Evolutionary conservation across 2,113 vertebrate species (phyloP).

Genomic region (Nycticebus coucang): DNA sequence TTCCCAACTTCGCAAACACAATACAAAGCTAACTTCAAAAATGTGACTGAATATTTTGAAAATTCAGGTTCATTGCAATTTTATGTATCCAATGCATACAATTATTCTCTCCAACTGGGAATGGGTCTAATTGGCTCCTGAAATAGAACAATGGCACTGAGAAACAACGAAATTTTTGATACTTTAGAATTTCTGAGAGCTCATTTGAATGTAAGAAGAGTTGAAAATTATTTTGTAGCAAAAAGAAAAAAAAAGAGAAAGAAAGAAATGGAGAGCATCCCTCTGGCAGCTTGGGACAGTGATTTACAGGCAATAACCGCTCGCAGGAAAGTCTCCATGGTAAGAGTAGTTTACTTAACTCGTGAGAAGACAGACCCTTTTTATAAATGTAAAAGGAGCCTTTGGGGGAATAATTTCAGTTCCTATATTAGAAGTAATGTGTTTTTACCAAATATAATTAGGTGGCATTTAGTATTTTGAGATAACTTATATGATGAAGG

Average conservation of each 20-base stretch:
- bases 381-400: conserved; percentile 2
- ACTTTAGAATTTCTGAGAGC: too few relatives aligned
- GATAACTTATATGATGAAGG: not conserved
- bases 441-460: conserved; percentile 3
- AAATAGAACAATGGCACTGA: too few relatives aligned
- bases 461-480: conserved; percentile 31
- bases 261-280: not conserved
- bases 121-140: too few relatives aligned
- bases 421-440: not conserved
- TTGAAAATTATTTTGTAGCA: too few relatives aligned
- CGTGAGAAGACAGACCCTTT: not conserved
- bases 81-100: too few relatives aligned
- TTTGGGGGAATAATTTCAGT: not conserved
- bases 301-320: not conserved
- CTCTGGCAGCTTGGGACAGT: not conserved
- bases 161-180: too few relatives aligned
- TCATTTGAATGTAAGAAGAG: too few relatives aligned
- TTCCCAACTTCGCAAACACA: not conserved
- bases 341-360: not conserved
- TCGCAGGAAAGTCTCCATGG: not conserved
- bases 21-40: not conserved
- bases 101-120: too few relatives aligned
- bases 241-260: too few relatives aligned
- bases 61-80: too few relatives aligned
- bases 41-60: too few relatives aligned